phyloP scores from a whole-genome alignment of 1,140 invertebrate genomes.

The Dysdera silvatica region DNA sequence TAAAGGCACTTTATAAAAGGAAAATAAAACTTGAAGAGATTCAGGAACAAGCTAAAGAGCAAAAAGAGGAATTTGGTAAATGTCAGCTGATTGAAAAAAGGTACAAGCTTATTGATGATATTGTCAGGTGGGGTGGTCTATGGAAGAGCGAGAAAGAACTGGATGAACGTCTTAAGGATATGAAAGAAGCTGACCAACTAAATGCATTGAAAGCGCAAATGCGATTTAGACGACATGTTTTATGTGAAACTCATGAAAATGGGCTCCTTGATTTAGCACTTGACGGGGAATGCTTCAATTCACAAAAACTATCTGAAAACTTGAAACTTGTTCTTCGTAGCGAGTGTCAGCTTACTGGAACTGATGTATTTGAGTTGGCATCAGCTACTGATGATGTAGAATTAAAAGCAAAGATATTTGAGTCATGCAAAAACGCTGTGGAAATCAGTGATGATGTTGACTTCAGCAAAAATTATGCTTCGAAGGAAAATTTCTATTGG shows the following conservation, averaged over 20 bases:
- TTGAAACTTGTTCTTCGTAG: conserved; percentile 13
- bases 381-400: conserved; percentile 15
- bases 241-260: conserved; percentile 20
- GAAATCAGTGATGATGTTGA: conserved; percentile 8
- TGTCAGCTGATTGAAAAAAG: conserved; percentile 19
- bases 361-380: conserved; percentile 13
- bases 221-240: conserved; percentile 17
- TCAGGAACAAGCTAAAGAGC: background rate
- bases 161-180: conserved; percentile 16
- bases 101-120: conserved; percentile 25
- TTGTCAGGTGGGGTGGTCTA: conserved; percentile 24
- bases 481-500: conserved; percentile 27
- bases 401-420: conserved; percentile 4
- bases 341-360: conserved; percentile 13
- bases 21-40: conserved; percentile 10
- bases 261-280: conserved; percentile 22
- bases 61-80: background rate
- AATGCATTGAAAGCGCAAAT: conserved; percentile 23
- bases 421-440: conserved; percentile 10
- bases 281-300: conserved; percentile 19
- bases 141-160: conserved; percentile 28
- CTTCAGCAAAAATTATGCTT: background rate
- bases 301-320: conserved; percentile 13
- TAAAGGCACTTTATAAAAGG: conserved; percentile 9
- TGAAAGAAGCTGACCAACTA: conserved; percentile 14